Base-by-base conservation (phyloP, 2,888 invertebrate species). In the Habroteleia sp. region DNA sequence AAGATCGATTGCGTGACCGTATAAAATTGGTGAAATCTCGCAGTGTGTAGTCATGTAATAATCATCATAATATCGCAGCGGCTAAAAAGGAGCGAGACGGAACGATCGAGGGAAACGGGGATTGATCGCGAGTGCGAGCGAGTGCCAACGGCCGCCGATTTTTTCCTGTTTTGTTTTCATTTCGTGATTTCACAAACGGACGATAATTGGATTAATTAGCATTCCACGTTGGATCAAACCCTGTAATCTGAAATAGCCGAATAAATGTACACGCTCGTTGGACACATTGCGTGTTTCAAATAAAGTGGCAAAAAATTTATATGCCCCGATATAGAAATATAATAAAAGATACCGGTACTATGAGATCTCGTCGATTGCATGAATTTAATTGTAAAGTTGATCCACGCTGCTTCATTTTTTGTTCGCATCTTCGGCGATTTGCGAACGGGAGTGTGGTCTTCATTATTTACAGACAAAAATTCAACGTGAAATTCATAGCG, bases 161-260 rank as follows among this genome's bases (percentile, higher is more conserved):
- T 78, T 79, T 62, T 62, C 50, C 42, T 62, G 50, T 68, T 74
- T 77, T 44, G 72, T 76, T 74, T 72, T 77, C 65, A 74, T 77
- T 76, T 74, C 62, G 65, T 74, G 66, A 76, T 74, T 77, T 60
- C 74, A 79, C 77, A 77, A 77, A 77, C 76, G 79, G 77, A 73
- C 80, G 81, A 81, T 86, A 86, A 86, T 85, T 85, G 83, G 84
- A 85, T 86, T 86, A 86, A 86, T 85, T 85, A 84, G 74, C 81
- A 75, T 81, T 81, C 77, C 74, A 77, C 74, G 79, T 69, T 73
- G 79, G 81, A 81, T 79, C 77, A 82, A 80, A 78, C 78, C 82
- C 82, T 82, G 80, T 82, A 83, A 84, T 83, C 81, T 80, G 68
- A 52, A 69, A 74, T 65, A 58, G 69, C 63, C 74, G 73, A 74